Percentiles rank a stretch among this genome's conserved stretches.
Conservation (phyloP, 2,797 vertebrate species). For the Phrynocephalus vlangalii region DNA sequence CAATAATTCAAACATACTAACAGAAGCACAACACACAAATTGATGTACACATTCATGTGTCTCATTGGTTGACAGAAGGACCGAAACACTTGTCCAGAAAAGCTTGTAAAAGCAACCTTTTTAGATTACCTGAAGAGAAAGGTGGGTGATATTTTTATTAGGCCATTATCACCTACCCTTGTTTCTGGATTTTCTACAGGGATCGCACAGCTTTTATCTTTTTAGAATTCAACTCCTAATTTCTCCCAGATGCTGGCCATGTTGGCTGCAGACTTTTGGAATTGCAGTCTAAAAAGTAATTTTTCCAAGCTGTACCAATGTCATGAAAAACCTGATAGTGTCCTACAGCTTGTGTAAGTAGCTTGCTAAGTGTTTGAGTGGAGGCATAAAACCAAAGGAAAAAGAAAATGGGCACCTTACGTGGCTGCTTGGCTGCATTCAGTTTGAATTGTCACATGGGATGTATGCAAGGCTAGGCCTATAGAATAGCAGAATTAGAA, state of each 20-base stretch:
- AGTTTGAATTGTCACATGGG: neutral
- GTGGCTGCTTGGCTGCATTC: neutral
- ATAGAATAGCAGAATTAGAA: neutral
- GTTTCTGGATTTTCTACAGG: too few species aligned
- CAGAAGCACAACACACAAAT: constrained; percentile 48
- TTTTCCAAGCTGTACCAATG: neutral
- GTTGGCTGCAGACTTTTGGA: too few species aligned
- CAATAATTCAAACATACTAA: constrained; percentile 64
- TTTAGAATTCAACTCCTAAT: too few species aligned
- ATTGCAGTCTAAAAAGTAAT: neutral
- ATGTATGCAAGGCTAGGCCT: neutral
- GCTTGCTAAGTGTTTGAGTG: neutral
- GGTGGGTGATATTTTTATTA: too few species aligned
- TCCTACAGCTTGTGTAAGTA: neutral
- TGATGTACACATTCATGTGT: constrained; percentile 47
- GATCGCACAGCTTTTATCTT: too few species aligned
- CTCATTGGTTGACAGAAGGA: constrained; percentile 44
- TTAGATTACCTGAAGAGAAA: too few species aligned
- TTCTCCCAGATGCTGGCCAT: too few species aligned
- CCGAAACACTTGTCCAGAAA: neutral
- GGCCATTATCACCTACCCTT: too few species aligned
- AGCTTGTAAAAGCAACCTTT: too few species aligned
- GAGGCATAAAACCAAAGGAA: too few species aligned
- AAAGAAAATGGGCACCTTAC: neutral
- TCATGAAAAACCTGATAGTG: neutral